These are phyloP conservation scores for Parnassius glacialis DNA, from an alignment of 2,888 invertebrate genomes.

Conservation along the genomic window DNA sequence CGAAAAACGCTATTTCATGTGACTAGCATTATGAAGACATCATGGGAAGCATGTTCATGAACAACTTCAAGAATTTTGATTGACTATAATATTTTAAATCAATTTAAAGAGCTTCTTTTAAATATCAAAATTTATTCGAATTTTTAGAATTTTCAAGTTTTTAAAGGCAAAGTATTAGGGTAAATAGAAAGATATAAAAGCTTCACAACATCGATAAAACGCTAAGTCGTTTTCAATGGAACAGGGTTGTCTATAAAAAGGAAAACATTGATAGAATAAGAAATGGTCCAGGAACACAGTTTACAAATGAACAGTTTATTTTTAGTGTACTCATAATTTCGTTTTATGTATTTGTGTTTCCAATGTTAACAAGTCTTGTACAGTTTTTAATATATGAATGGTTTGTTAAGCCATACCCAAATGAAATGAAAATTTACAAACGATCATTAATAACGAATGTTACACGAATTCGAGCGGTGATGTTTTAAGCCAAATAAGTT, in stretches of 20 bases:
- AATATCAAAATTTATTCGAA: too few species aligned
- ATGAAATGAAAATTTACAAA: slow-evolving; percentile 7
- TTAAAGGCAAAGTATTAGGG: not conserved
- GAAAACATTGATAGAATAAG: slow-evolving; percentile 10
- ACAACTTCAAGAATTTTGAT: too few species aligned
- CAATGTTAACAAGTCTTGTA: not conserved
- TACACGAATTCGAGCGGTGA: too few species aligned
- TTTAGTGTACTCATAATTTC: slow-evolving; percentile 9
- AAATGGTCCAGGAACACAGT: slow-evolving; percentile 3
- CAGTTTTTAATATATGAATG: not conserved
- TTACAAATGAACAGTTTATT: slow-evolving; percentile 15
- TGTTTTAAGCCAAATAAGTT: too few species aligned
- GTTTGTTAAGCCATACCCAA: slow-evolving; percentile 5
- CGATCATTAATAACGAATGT: not conserved
- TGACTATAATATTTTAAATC: too few species aligned
- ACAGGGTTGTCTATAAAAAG: slow-evolving; percentile 9
- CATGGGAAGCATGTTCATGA: too few species aligned
- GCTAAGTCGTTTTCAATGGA: slow-evolving; percentile 8
- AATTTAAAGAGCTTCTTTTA: too few species aligned
- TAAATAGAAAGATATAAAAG: slow-evolving; percentile 7
- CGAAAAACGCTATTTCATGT: slow-evolving; percentile 21
- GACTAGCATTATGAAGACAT: not conserved
- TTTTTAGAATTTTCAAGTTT: not conserved
- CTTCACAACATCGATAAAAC: slow-evolving; percentile 22
- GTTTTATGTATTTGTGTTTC: slow-evolving; percentile 5